phyloP scores from a whole-genome alignment of 2,888 invertebrate species.

The Pristionchus entomophagus region DNA sequence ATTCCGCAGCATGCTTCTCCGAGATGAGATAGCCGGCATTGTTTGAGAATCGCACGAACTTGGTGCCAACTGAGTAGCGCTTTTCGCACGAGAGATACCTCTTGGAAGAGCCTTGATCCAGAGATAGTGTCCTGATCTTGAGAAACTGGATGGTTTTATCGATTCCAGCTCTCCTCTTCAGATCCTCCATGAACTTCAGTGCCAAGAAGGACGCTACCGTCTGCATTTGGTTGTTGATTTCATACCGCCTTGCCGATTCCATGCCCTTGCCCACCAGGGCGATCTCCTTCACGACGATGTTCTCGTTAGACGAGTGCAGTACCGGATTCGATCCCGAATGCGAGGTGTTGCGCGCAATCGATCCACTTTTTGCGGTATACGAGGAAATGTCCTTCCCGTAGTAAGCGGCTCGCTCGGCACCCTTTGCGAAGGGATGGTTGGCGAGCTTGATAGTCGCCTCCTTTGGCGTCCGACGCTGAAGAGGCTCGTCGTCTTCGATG shows the following conservation, averaged over 20 bases:
- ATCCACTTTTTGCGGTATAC: neutral
- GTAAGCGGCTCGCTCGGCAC: neutral
- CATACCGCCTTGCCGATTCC: conserved; percentile 35
- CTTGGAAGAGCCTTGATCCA: neutral
- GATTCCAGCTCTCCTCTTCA: neutral
- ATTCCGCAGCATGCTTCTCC: neutral
- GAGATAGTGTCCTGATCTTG: neutral
- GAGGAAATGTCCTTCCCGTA: neutral
- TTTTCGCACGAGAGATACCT: conserved; percentile 41
- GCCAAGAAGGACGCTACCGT: conserved; percentile 23
- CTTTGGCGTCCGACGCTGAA: neutral
- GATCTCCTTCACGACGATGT: neutral
- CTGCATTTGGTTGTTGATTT: conserved; percentile 30
- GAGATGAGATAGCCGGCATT: conserved; percentile 5
- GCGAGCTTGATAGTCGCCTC: neutral
- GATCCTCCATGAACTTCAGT: neutral
- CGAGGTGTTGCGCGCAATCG: too few relatives aligned
- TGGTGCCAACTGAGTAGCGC: neutral
- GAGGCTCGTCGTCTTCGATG: neutral
- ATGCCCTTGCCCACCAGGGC: neutral
- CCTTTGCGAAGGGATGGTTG: neutral
- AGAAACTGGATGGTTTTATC: neutral
- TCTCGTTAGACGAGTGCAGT: too few relatives aligned
- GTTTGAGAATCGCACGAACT: conserved; percentile 46
- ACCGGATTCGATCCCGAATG: neutral